Evolutionary conservation across 2,113 vertebrate genomes (phyloP).

Genomic region (Tragelaphus strepsiceros): DNA sequence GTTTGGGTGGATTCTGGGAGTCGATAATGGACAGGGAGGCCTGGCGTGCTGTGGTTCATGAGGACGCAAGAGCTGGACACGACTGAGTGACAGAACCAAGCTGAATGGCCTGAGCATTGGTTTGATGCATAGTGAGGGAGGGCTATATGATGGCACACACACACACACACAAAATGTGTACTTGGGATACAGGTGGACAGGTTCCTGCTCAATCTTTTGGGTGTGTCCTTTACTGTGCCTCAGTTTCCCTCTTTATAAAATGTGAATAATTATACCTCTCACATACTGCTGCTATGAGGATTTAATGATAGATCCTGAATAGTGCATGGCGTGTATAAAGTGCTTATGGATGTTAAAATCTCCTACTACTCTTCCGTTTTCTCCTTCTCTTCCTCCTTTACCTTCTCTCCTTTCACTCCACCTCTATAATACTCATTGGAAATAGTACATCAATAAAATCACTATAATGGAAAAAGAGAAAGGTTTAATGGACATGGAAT

Average conservation of each 20-base stretch:
- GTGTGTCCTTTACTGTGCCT: not conserved
- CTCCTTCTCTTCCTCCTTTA: not conserved
- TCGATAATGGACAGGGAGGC: not conserved
- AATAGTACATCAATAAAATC: not conserved
- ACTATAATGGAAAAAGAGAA: not conserved
- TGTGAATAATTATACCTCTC: not conserved
- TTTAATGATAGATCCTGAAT: not conserved
- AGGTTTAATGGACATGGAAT: not conserved
- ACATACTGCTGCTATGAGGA: not conserved
- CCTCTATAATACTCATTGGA: not conserved
- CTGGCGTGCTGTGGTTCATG: not conserved
- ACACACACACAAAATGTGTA: no score
- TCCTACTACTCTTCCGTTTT: not conserved
- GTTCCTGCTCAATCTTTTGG: not conserved
- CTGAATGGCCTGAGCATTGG: not conserved
- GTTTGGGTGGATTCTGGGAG: not conserved
- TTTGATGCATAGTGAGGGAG: not conserved
- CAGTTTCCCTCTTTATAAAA: not conserved
- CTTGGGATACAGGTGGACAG: not conserved
- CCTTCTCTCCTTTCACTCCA: not conserved
- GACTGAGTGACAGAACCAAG: fast-evolving
- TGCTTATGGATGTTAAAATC: not conserved
- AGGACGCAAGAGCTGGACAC: not conserved
- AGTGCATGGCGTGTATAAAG: not conserved
- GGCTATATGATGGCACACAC: not conserved